Evolutionary conservation across 2,797 vertebrate genomes (phyloP).

Genomic region (Scolopax bukidnonensis): DNA sequence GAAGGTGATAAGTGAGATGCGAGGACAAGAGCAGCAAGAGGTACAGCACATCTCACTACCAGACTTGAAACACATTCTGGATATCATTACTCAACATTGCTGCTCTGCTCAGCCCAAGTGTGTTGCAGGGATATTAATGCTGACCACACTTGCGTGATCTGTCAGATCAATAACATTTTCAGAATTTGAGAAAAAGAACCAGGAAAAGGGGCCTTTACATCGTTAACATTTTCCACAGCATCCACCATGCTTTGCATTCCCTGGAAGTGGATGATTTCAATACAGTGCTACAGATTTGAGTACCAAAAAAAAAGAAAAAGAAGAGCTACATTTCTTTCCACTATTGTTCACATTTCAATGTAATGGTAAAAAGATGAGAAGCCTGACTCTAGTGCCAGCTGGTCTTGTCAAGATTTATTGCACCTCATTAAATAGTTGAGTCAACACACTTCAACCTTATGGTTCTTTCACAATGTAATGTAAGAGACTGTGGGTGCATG

Average conservation of each 20-base stretch:
- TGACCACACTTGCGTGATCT: background rate
- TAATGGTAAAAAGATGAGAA: conserved; percentile 65
- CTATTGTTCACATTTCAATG: conserved; percentile 43
- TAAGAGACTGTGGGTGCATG: background rate
- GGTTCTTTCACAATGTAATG: background rate
- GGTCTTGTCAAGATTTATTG: conserved; percentile 67
- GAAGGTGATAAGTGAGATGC: background rate
- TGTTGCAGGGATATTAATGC: background rate
- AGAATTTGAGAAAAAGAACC: conserved; percentile 16
- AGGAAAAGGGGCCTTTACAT: background rate
- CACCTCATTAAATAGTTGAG: conserved; percentile 67
- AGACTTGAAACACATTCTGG: background rate
- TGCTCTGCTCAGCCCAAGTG: background rate
- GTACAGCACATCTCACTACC: background rate
- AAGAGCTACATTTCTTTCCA: conserved; percentile 44
- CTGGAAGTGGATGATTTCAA: conserved; percentile 22
- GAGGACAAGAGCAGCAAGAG: background rate
- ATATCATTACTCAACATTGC: background rate
- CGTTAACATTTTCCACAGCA: background rate
- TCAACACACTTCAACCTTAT: conserved; percentile 8
- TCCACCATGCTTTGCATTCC: background rate
- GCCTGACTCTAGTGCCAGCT: conserved; percentile 3
- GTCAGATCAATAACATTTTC: background rate
- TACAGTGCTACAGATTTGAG: background rate
- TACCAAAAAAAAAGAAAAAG: conserved; percentile 1